Conservation (phyloP, 2,113 vertebrate species). For the Sinocyclocheilus grahami region DNA sequence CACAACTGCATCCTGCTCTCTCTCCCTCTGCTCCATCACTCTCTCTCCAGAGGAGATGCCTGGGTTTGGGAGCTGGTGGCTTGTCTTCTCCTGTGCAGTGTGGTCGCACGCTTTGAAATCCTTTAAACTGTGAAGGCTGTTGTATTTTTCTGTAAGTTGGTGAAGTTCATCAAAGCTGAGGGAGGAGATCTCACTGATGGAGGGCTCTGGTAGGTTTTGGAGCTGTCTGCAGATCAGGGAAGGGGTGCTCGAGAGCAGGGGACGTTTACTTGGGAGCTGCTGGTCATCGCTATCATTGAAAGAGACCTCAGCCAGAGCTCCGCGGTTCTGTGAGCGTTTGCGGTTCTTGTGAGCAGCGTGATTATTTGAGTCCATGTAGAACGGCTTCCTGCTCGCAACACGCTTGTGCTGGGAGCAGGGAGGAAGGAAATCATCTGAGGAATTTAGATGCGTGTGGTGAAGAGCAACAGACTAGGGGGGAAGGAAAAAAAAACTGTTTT, state of each 20-base stretch:
- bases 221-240: conserved; percentile 30
- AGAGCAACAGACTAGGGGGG: conserved; percentile 15
- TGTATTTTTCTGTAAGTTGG: background rate
- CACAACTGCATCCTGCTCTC: conserved; percentile 2
- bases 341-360: background rate
- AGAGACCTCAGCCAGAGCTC: conserved; percentile 33
- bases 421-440: conserved; percentile 67
- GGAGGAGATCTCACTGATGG: conserved; percentile 57
- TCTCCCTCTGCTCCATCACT: background rate
- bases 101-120: no score
- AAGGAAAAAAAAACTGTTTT: background rate
- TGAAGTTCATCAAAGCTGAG: conserved; percentile 53
- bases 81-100: background rate
- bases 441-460: conserved; percentile 58
- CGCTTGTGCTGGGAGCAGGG: conserved; percentile 11
- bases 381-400: background rate
- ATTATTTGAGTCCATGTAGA: background rate
- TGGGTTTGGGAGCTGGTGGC: background rate
- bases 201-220: conserved; percentile 38
- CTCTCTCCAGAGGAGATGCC: background rate
- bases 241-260: conserved; percentile 59
- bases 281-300: conserved; percentile 44
- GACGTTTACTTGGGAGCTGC: conserved; percentile 39
- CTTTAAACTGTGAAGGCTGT: background rate
- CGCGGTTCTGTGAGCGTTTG: background rate